Base-by-base conservation (phyloP, 2,888 invertebrate genomes). In the Thysanoteuthis rhombus region DNA sequence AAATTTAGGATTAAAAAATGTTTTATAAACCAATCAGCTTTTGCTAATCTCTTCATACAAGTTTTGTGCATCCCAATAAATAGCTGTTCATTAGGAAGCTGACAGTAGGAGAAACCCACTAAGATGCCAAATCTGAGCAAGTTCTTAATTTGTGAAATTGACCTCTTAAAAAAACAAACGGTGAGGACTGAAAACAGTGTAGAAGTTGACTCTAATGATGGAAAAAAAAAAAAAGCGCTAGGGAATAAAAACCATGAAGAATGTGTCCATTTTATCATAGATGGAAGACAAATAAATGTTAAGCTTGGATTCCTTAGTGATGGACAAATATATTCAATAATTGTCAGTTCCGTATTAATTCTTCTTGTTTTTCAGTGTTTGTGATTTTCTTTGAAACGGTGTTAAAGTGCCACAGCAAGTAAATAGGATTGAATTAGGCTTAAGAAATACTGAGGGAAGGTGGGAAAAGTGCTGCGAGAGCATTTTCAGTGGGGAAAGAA, bases 351-450 rank as follows among this genome's bases (percentile, higher is more conserved):
- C n/a, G 1, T n/a, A 75, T n/a, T n/a, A n/a, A n/a, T 75, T 75
- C 25, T 19, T 75, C 36, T 52, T 52, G 25, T 75, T n/a, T 75
- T 75, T 75, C n/a, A 75, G 75, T 75, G 12, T n/a, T 25, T 52
- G 25, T 75, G 75, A 75, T 75, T 75, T 75, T 75, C 75, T 75
- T 75, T 75, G n/a, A n/a, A 75, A 75, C 16, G 75, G 75, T 75
- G 75, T 75, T 75, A 75, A 75, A 75, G 75, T 75, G 75, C 1
- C n/a, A n/a, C 75, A 75, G n/a, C 75, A 75, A 75, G 22, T n/a
- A 75, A 75, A 75, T n/a, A 75, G 75, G 75, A 75, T n/a, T 75
- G 75, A 75, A 75, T 75, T n/a, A 75, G n/a, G 75, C n/a, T 75
- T 75, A 75, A 75, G n/a, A 75, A n/a, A 75, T 75, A n/a, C n/a